Evolutionary conservation across 2,888 invertebrate genomes (phyloP).

Genomic region (Megamerina dolium): DNA sequence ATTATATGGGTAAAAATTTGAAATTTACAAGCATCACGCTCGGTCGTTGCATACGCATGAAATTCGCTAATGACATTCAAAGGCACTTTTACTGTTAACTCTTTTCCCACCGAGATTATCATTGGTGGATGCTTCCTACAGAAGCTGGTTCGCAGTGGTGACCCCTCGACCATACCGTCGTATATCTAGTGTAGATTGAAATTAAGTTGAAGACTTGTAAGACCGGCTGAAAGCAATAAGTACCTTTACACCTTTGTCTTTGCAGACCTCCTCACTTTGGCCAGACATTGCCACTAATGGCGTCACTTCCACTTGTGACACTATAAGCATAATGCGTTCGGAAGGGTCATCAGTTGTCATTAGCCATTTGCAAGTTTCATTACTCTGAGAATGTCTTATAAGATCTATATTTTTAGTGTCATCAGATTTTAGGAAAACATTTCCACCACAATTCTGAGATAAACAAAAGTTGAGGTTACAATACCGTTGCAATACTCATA

Average conservation of each 20-base stretch:
- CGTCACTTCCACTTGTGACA: slow-evolving; percentile 28
- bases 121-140: slow-evolving; percentile 59
- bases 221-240: background rate
- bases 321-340: slow-evolving; percentile 33
- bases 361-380: slow-evolving; percentile 37
- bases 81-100: slow-evolving; percentile 52
- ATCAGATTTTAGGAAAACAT: slow-evolving; percentile 26
- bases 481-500: background rate
- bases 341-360: slow-evolving; percentile 29
- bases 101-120: slow-evolving; percentile 63
- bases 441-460: slow-evolving; percentile 60
- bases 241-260: slow-evolving; percentile 27
- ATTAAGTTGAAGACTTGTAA: background rate
- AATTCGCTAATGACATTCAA: slow-evolving; percentile 32
- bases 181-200: slow-evolving; percentile 51
- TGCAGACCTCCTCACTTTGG: slow-evolving; percentile 30
- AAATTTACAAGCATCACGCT: no score
- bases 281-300: slow-evolving; percentile 15
- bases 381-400: slow-evolving; percentile 16
- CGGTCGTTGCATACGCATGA: slow-evolving; percentile 45
- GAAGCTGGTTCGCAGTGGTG: slow-evolving; percentile 62
- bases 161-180: slow-evolving; percentile 60
- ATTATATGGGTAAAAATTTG: no score
- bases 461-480: background rate
- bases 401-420: slow-evolving; percentile 23